Evolutionary conservation across 2,113 vertebrate species (phyloP).

Genomic region (Leptosomus discolor): DNA sequence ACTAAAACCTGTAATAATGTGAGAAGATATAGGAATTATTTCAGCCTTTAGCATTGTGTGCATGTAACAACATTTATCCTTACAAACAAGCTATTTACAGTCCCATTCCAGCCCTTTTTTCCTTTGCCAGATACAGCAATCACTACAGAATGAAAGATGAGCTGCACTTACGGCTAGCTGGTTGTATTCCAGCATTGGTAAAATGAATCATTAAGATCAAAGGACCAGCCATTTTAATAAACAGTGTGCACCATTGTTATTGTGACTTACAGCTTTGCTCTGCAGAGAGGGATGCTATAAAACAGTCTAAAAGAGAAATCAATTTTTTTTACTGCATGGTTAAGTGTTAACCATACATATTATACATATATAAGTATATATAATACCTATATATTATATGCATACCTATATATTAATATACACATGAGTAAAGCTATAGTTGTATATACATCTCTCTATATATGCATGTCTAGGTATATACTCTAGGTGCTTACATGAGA

Average conservation of each 20-base stretch:
- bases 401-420: background rate
- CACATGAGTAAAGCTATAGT: rapidly evolving
- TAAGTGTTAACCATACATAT: background rate
- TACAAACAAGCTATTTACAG: background rate
- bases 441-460: too few species aligned
- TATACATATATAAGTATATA: background rate
- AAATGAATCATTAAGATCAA: constrained; percentile 8
- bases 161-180: background rate
- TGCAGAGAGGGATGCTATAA: background rate
- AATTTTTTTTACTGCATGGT: background rate
- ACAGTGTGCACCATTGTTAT: background rate
- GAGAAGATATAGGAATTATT: background rate
- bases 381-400: background rate
- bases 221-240: background rate
- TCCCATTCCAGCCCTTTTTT: background rate
- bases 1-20: background rate
- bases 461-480: background rate
- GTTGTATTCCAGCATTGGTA: background rate
- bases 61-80: background rate
- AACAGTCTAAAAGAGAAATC: background rate
- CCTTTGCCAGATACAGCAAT: background rate
- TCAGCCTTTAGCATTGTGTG: background rate
- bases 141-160: background rate
- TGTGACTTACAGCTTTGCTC: background rate
- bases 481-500: background rate